Evolutionary conservation across 2,797 vertebrate genomes (phyloP), one percentile per base, ranked within the genome.

Genomic region (Micropoecilia bifurca): DNA sequence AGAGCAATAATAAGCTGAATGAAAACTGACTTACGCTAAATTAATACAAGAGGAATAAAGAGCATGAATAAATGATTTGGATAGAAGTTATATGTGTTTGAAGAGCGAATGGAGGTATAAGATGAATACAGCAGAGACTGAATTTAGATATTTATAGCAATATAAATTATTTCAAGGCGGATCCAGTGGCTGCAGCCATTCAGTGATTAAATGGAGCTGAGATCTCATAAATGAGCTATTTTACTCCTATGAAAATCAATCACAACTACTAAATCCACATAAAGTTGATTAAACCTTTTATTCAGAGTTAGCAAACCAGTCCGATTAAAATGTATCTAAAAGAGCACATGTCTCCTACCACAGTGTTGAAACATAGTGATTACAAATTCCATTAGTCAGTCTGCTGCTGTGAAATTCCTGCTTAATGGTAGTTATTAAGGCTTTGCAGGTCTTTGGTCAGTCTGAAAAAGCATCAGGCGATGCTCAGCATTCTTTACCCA

Each of bases 351-450:
- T 82, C 73, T 86, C 73, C 75, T 50, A 63, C 59, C 39, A n/a
- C 39, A 1, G 74, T 75, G 43, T 82, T 83, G 66, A 59, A 82
- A 85, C 75, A 57, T 78, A 81, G 83, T 84, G 80, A 90, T 92
- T 90, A 90, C 90, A 71, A 81, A 89, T 90, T 83, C 83, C 77
- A 83, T 91, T 88, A 87, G 80, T 48, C 36, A 74, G 57, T 79
- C 57, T 71, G 87, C 79, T 46, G n/a, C 80, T 80, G 78, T 75
- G 61, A 80, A 84, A 82, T 80, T 85, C 74, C 77, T 39, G 68
- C 78, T 63, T 85, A 88, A 92, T 87, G 75, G 79, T 74, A 45
- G 77, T 85, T 84, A 92, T 93, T 91, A 89, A 50, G 41, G 57
- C 76, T 80, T 82, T 78, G 68, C 61, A 79, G 85, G 85, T 86